Evolutionary conservation across 2,797 vertebrate species (phyloP), one percentile per base, ranked within the genome.

Genomic region (Oreochromis grahami): DNA sequence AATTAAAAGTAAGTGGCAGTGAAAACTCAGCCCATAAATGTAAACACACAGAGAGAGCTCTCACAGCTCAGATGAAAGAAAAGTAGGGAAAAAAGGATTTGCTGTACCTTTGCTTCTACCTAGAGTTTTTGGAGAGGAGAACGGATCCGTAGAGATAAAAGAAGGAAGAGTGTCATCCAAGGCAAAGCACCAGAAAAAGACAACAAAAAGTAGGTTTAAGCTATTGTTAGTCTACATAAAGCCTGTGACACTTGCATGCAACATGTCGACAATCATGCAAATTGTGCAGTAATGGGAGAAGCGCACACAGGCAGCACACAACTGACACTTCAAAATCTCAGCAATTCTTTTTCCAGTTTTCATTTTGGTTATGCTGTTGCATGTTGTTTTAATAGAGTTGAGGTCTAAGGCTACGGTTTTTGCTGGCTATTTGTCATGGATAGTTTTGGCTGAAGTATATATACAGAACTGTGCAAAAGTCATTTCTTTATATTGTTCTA

Each of bases 31-130:
- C 76, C 86, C 43, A 63, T 56, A 78, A 52, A 38, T 7, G 17
- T 43, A 63, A 55, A 72, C 32, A 51, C 45, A 81, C 3, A 76
- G 58, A 78, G 74, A 68, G 10, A 43, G 34, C 63, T 76, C 11
- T 72, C 21, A 32, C 68, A 84, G 78, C 21, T 21, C 36, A 84
- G 14, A 84, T 51, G 29, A 83, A 45, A 52, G 86, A 29, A 85
- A 52, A 87, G 68, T 41, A 81, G 48, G 45, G 36, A 76, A 87
- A 82, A 81, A 81, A 78, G 26, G 80, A 50, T 76, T 74, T 92
- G 93, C 93, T 97, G 96, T 99, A 99, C 98, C 98, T 99, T 98
- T 99, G 96, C 96, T 97, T 98, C 98, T 98, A 97, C 98, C 98
- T 98, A 98, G 90, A 95, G 95, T 94, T 90, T 92, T 95, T 90